Percentiles rank a stretch among this genome's conserved stretches.
Conservation (phyloP, 2,113 vertebrate species). For the Balaeniceps rex region DNA sequence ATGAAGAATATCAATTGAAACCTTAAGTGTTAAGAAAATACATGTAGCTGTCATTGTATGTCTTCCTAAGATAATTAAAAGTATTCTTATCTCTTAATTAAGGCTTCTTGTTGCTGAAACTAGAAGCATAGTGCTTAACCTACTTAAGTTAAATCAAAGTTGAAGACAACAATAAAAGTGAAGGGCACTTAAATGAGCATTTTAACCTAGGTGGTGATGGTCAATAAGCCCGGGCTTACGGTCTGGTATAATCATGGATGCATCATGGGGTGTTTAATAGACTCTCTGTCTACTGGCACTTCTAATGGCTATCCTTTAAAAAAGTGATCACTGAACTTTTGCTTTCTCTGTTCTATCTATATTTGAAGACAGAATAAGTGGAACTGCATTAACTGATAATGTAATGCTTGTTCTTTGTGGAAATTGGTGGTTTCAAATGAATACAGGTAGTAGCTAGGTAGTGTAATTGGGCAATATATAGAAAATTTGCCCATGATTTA, state of each 20-base stretch:
- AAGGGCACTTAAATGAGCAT: background rate
- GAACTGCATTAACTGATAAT: background rate
- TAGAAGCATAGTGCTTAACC: background rate
- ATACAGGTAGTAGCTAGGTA: background rate
- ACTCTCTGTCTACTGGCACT: background rate
- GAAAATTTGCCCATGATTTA: background rate
- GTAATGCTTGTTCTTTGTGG: background rate
- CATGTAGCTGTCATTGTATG: background rate
- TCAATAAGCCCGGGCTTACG: background rate
- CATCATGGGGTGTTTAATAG: background rate
- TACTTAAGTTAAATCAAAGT: background rate
- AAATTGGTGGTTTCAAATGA: background rate
- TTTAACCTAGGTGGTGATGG: background rate
- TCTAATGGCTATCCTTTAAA: background rate
- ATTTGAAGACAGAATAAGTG: background rate
- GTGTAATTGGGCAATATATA: rapidly evolving
- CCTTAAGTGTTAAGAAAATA: background rate
- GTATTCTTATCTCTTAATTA: background rate
- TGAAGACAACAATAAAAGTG: background rate
- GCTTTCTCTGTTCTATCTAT: background rate
- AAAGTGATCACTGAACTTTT: background rate
- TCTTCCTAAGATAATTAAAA: background rate
- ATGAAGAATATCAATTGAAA: background rate
- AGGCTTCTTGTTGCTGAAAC: background rate
- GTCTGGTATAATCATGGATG: background rate